phyloP scores from a whole-genome alignment of 1,140 invertebrate species.

The Drosophila repleta region DNA sequence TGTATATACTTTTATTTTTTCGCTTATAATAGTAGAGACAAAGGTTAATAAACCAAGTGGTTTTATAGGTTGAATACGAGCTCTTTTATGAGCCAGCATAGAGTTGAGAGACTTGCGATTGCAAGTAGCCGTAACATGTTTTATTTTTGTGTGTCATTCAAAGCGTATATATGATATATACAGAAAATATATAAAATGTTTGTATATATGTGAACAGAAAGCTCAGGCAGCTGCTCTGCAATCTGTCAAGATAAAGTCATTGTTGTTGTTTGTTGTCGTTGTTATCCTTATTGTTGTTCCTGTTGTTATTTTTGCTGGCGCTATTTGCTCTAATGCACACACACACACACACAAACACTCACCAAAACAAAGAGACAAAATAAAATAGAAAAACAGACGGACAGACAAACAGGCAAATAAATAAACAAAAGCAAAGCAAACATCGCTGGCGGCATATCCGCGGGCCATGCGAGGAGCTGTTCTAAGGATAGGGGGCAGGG shows the following conservation, averaged over 20 bases:
- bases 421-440: constrained; percentile 75
- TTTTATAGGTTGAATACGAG: background rate
- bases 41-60: background rate
- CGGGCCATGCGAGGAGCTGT: constrained; percentile 49
- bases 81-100: background rate
- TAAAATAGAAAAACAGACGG: constrained; percentile 36
- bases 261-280: constrained; percentile 71
- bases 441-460: constrained; percentile 73
- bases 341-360: constrained; percentile 26
- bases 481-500: constrained; percentile 25
- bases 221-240: constrained; percentile 53
- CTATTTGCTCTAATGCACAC: constrained; percentile 48
- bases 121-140: constrained; percentile 12
- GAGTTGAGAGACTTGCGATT: background rate
- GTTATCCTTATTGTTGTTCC: constrained; percentile 73
- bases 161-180: constrained; percentile 9
- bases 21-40: background rate
- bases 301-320: constrained; percentile 65
- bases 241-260: constrained; percentile 81
- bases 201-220: background rate
- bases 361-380: constrained; percentile 50
- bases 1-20: background rate
- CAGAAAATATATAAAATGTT: background rate
- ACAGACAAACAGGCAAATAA: constrained; percentile 68
- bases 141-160: constrained; percentile 39